Evolutionary conservation across 2,797 vertebrate species (phyloP).

Genomic region (Scolopax rusticola): DNA sequence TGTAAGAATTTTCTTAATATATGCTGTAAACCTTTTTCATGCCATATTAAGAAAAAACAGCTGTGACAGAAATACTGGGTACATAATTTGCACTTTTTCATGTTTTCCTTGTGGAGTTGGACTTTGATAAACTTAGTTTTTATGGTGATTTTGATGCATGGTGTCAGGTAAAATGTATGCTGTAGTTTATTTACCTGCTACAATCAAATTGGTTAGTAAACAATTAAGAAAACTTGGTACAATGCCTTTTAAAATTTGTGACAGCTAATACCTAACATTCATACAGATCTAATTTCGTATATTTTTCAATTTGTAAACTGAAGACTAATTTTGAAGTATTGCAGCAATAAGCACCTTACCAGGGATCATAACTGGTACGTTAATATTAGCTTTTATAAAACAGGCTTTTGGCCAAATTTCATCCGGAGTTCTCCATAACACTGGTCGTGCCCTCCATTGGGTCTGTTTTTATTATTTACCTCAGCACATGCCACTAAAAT

Average conservation of each 20-base stretch:
- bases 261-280: slow-evolving; percentile 71
- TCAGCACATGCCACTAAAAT: slow-evolving; percentile 64
- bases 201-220: slow-evolving; percentile 74
- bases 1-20: slow-evolving; percentile 76
- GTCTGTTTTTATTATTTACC: slow-evolving; percentile 72
- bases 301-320: slow-evolving; percentile 72
- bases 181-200: slow-evolving; percentile 71
- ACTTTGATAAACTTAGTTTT: slow-evolving; percentile 83
- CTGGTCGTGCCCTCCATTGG: slow-evolving; percentile 42
- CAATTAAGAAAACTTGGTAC: slow-evolving; percentile 68
- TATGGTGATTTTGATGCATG: slow-evolving; percentile 80
- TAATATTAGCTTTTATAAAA: slow-evolving; percentile 70
- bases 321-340: slow-evolving; percentile 71
- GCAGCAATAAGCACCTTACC: slow-evolving; percentile 75
- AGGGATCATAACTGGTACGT: slow-evolving; percentile 48
- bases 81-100: slow-evolving; percentile 81
- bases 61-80: slow-evolving; percentile 75
- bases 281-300: slow-evolving; percentile 66
- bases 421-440: slow-evolving; percentile 47
- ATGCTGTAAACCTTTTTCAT: slow-evolving; percentile 77
- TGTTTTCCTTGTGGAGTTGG: slow-evolving; percentile 76
- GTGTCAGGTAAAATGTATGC: slow-evolving; percentile 71
- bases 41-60: slow-evolving; percentile 71
- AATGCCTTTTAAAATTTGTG: slow-evolving; percentile 76
- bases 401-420: slow-evolving; percentile 54